A percentile compares a stretch with the other conserved stretches of the same genome.
Conservation (phyloP, 1,140 invertebrate genomes). For the Hyles vespertilio region DNA sequence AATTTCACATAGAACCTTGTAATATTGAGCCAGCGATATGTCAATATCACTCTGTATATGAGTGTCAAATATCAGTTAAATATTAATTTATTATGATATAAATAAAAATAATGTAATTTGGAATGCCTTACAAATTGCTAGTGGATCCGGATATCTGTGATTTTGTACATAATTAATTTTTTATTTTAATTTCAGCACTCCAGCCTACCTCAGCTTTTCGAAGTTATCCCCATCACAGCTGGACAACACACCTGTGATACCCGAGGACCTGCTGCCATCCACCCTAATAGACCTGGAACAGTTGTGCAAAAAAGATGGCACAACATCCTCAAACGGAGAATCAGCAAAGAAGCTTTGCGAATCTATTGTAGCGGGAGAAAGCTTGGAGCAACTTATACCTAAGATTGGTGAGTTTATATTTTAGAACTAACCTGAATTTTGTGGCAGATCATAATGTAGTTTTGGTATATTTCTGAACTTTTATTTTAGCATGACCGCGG, state of each 20-base stretch:
- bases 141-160: too few species aligned
- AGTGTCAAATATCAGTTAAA: too few species aligned
- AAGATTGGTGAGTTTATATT: slow-evolving; percentile 49
- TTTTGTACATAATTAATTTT: too few species aligned
- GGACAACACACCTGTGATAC: slow-evolving; percentile 42
- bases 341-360: slow-evolving; percentile 39
- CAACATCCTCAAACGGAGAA: slow-evolving; percentile 10
- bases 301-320: slow-evolving; percentile 27
- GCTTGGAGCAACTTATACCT: slow-evolving; percentile 43
- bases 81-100: too few species aligned
- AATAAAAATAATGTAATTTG: too few species aligned
- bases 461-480: too few species aligned
- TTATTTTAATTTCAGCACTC: slow-evolving; percentile 35
- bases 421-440: slow-evolving; percentile 1
- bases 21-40: too few species aligned
- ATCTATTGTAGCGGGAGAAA: slow-evolving; percentile 45
- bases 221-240: slow-evolving; percentile 18
- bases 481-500: too few species aligned
- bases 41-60: too few species aligned
- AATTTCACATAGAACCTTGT: too few species aligned
- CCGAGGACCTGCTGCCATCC: slow-evolving; percentile 45
- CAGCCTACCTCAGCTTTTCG: slow-evolving; percentile 51
- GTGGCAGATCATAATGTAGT: too few species aligned
- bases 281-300: slow-evolving; percentile 39
- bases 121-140: too few species aligned